Evolutionary conservation across 2,888 invertebrate species (phyloP), one percentile per base, ranked within the genome.

Genomic region (Diadromus collaris): DNA sequence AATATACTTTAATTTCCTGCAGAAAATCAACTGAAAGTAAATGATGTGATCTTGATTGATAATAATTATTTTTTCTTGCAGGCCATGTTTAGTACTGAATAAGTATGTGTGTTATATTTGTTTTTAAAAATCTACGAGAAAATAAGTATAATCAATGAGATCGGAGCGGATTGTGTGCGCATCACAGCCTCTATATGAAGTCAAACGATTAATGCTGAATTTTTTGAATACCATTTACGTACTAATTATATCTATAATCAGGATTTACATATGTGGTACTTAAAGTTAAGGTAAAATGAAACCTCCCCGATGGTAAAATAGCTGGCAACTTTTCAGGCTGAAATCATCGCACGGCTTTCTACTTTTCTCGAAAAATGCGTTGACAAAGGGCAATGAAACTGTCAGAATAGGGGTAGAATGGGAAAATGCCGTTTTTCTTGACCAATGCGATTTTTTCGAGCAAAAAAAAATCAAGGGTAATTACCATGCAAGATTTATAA

Each of bases 151-250:
- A 48, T 48, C 7, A 27, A 41, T 68, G 27, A 51, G 27, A 29
- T 24, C 44, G 29, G 56, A 56, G 27, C 29, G 27, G 56, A 58
- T 58, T 56, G 56, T 41, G 13, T 58, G 27, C 29, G 27, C 34
- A 54, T 63, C 71, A 51, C 63, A 63, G 63, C 38, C 38, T 5
- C 16, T 63, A 29, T 63, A 41, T 5, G 19, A n/a, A 61, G 38
- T 60, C 16, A 6, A 71, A 71, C 54, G 64, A 54, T 41, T 19
- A 71, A 71, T 72, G 64, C 72, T 72, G 72, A 46, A 51, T 61
- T 38, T 34, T 41, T 27, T 63, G 44, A 60, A 24, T 54, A 54
- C 56, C 38, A 29, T 19, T 64, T 38, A 61, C 21, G 19, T 41
- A 54, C 19, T 10, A 9, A 46, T 38, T 71, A 61, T 46, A 51